Base-by-base conservation (phyloP, 2,113 vertebrate species). In the Chloebia gouldiae region DNA sequence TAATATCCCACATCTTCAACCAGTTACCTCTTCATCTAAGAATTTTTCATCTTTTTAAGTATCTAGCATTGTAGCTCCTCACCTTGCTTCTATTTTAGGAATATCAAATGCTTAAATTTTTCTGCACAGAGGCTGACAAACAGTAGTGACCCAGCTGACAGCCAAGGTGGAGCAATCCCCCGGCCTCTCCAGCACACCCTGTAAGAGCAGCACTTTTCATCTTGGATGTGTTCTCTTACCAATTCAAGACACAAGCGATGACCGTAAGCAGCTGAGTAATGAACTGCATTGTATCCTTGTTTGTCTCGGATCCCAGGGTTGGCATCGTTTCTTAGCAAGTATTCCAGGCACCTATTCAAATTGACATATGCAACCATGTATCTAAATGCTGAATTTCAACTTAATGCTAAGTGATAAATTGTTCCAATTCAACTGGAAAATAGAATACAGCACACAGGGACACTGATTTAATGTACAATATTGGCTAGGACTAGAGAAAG, bases 251-350 rank as follows among this genome's bases (percentile, higher is more conserved):
- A 98, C 2, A 98, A 96, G 82, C 98, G 97, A 85, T 98, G 98
- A 47, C 98, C 98, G 28, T 98, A 98, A 27, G 98, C 98, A 92
- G 98, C 98, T 82, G 98, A 98, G 65, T 99, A 99, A 97, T 99
- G 99, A 96, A 99, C 99, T 81, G 99, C 98, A 59, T 99, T 99
- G 97, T 99, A 99, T 92, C 99, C 99, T 97, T 99, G 99, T 94
- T 99, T 99, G 96, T 99, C 99, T 63, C 99, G 98, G 97, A 99
- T 99, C 95, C 98, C 99, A 33, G 99, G 99, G 97, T 99, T 99
- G 92, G 99, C 99, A 97, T 99, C 99, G 28, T 99, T 99, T 95
- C 99, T 98, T 95, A 99, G 86, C 98, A 99, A 98, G 95, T 99
- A 99, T 98, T 99, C 99, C 98, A 99, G 98, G 98, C 99, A 99